A percentile compares a stretch with the other conserved stretches of the same genome.
Conservation (phyloP, 1,140 invertebrate species). For the Macrosteles quadrilineatus region DNA sequence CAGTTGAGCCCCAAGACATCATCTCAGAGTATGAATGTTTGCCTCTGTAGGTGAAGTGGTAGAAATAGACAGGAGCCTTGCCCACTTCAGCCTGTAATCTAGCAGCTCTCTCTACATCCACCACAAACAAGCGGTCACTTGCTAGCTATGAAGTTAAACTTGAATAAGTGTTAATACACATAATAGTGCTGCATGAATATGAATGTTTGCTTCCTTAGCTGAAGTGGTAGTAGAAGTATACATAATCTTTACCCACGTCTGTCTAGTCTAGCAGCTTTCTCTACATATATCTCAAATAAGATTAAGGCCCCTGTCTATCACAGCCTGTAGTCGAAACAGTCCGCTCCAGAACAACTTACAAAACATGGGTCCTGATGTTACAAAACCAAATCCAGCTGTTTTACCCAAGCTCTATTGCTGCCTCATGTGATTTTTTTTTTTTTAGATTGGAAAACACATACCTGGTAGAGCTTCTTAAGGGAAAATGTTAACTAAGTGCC, state of each 20-base stretch:
- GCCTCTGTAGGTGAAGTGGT: constrained; percentile 58
- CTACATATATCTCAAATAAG: constrained; percentile 57
- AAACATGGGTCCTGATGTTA: neutral
- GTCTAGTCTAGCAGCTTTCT: constrained; percentile 58
- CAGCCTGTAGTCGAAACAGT: neutral
- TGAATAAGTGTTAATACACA: neutral
- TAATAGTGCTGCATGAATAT: constrained; percentile 45
- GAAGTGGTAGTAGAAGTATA: constrained; percentile 60
- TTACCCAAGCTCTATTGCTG: neutral
- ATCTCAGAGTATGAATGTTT: constrained; percentile 56
- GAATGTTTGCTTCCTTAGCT: constrained; percentile 56
- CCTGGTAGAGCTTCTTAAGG: too few species aligned
- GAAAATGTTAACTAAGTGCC: too few species aligned
- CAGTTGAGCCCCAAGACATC: constrained; percentile 43
- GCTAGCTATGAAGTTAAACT: constrained; percentile 49
- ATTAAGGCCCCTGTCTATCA: neutral
- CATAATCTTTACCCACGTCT: constrained; percentile 52
- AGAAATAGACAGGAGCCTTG: constrained; percentile 59
- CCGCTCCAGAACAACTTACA: neutral
- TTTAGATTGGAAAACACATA: too few species aligned
- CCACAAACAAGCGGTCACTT: constrained; percentile 60
- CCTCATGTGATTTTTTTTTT: neutral
- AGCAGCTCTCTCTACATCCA: constrained; percentile 57
- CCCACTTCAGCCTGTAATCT: constrained; percentile 55
- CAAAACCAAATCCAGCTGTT: too few species aligned